Evolutionary conservation across 2,113 vertebrate species (phyloP), one percentile per base, ranked within the genome.

Genomic region (Perognathus longimembris): DNA sequence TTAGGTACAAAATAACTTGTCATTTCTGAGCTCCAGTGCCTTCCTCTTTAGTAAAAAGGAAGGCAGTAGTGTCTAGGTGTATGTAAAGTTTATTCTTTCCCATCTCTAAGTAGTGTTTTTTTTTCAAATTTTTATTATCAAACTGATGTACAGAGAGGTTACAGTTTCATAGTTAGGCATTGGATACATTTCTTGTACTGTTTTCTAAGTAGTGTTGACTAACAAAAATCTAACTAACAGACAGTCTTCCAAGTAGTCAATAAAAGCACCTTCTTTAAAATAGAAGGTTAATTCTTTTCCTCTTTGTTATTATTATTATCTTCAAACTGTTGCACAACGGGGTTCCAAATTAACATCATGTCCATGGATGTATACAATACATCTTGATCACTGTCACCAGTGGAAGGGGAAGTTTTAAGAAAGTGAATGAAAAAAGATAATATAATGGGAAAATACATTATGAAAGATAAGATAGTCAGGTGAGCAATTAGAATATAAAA

Each of bases 241-340:
- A 83, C 81, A 87, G 30, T 3, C 73, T 92, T 71, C 50, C 84
- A 88, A 34, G 34, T 75, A 21, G 45, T 71, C 91, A 88, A 77
- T 61, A 36, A 88, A 85, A 93, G 38, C 22, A 78, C 5, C 34
- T 42, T 85, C 7, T 88, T 92, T 93, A 54, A 54, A 54, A 54
- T 54, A 54, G 50, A 54, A 54, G 14, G 15, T 54, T 12, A 54
- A 4, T 54, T 54, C 17, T 54, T 54, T 18, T 15, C 15, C 17
- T 15, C 17, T 54, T 54, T 54, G n/a, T n/a, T n/a, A n/a, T n/a
- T n/a, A 45, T 54, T 54, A 18, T 54, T 54, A 54, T 54, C 50
- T 54, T 18, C 8, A 54, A 54, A 54, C 50, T 54, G 50, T 54
- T 54, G 4, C 17, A 54, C 50, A 54, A 54, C 14, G 50, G 15